Percentiles rank a stretch among this genome's conserved stretches.
Conservation (phyloP, 2,888 invertebrate genomes). For the Ormia ochracea region DNA sequence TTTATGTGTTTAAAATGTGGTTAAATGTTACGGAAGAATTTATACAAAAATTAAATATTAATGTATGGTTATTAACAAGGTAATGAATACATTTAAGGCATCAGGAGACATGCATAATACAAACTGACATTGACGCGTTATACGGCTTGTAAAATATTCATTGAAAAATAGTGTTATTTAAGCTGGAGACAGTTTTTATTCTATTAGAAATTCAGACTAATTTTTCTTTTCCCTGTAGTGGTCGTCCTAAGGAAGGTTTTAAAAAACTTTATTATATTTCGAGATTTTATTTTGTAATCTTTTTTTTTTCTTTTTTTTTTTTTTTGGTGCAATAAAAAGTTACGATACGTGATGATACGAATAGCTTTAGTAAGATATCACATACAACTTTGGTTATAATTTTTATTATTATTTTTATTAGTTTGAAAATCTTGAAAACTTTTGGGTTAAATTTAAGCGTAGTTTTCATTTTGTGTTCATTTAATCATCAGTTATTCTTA, state of each 20-base stretch:
- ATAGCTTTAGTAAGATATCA: neutral
- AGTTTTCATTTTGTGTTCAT: no score
- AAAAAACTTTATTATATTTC: neutral
- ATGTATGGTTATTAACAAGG: slow-evolving; percentile 56
- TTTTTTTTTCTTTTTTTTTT: no score
- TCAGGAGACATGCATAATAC: neutral
- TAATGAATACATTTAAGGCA: slow-evolving; percentile 52
- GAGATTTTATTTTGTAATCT: neutral
- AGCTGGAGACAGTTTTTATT: neutral
- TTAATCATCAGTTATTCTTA: no score
- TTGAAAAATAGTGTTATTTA: neutral
- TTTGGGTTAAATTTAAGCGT: no score
- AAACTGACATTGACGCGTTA: slow-evolving; percentile 28
- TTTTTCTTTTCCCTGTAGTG: slow-evolving; percentile 1
- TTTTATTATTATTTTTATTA: no score
- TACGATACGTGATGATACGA: neutral
- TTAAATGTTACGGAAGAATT: slow-evolving; percentile 61
- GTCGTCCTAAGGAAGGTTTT: no score
- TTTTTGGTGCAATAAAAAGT: neutral
- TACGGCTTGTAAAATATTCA: neutral
- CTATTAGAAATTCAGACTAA: neutral
- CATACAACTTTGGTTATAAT: no score
- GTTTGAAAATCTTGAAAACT: no score
- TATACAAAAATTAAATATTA: slow-evolving; percentile 62
- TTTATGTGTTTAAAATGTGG: slow-evolving; percentile 61